Base-by-base conservation (phyloP, 1,140 invertebrate genomes). In the Adelges cooleyi region DNA sequence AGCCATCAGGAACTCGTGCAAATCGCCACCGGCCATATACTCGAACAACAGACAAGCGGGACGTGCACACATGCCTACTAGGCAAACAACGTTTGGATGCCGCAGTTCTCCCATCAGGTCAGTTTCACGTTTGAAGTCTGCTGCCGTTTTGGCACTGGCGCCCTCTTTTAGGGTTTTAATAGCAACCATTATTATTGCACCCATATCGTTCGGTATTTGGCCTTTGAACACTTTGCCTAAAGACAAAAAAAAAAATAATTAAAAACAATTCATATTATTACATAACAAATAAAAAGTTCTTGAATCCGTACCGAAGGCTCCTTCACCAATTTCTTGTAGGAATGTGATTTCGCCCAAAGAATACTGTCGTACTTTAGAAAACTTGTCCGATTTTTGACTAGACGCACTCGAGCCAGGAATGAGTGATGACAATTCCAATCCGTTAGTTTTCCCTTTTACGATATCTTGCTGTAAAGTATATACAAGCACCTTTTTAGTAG, bases 21-120 rank as follows among this genome's bases (percentile, higher is more conserved):
- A 76, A 77, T 98, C 93, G 2, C 94, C 94, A 72, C 91, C 84
- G 2, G 87, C 86, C 90, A 94, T 95, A 73, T 92, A 95, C 74
- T 97, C 94, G 77, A 96, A 97, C 2, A 97, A 77, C 91, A 97
- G 95, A 73, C 92, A 95, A 71, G 94, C 89, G 62, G 93, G 89
- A 69, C 89, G 87, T 50, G 92, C 80, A 52, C 92, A 87, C 3
- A 97, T 92, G 0, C 93, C 94, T 17, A 97, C 79, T 50, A 98
- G 82, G 76, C 92, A 95, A 46, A 97, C 92, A 68, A 98, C 94
- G 74, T 97, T 96, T 0, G 92, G 90, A 79, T 98, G 94, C 62
- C 89, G 83, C 44, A 98, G 77, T 74, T 95, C 92, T 0, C 91
- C 88, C 81, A 97, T 95, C 2, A 95, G 77, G 74, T 94, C 90